Evolutionary conservation across 1,140 invertebrate species (phyloP).

Genomic region (Drosophila nebulosa): DNA sequence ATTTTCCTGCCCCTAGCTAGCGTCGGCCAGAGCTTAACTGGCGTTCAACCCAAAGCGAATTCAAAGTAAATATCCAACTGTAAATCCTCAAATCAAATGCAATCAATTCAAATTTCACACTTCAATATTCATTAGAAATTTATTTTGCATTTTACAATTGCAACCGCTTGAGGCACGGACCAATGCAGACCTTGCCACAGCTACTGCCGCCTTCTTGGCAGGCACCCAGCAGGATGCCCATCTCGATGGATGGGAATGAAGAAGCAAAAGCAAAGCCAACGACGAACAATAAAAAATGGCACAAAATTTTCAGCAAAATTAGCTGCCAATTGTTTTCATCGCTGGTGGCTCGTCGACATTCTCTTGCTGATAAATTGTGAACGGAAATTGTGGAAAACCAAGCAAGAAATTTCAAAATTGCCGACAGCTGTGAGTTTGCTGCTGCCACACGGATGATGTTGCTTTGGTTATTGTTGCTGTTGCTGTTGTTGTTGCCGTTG

Average conservation of each 20-base stretch:
- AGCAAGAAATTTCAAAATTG: slow-evolving; percentile 69
- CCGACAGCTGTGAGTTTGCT: slow-evolving; percentile 33
- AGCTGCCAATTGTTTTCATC: slow-evolving; percentile 74
- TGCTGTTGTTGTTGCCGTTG: slow-evolving; percentile 3
- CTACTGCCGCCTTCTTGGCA: slow-evolving; percentile 4
- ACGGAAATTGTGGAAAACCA: slow-evolving; percentile 71
- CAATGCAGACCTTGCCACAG: background rate
- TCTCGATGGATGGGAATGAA: background rate
- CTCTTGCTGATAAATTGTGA: slow-evolving; percentile 66
- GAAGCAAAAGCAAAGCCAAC: background rate
- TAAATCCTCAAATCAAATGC: slow-evolving; percentile 75
- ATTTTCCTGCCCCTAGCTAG: slow-evolving; percentile 9
- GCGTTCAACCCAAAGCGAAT: background rate
- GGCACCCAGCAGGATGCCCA: background rate
- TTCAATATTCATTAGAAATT: slow-evolving; percentile 79
- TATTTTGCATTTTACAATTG: slow-evolving; percentile 73
- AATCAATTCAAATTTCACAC: slow-evolving; percentile 79
- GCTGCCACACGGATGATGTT: background rate
- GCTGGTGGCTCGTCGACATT: slow-evolving; percentile 53
- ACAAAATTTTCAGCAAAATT: slow-evolving; percentile 72
- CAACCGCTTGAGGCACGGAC: slow-evolving; percentile 6
- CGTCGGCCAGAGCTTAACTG: background rate
- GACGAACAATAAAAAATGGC: slow-evolving; percentile 52
- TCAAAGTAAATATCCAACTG: slow-evolving; percentile 68
- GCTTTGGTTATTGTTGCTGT: too few relatives aligned